These are phyloP conservation scores for Syngnathus scovelli DNA, from an alignment of 2,113 vertebrate species.

Conservation along the genomic window DNA sequence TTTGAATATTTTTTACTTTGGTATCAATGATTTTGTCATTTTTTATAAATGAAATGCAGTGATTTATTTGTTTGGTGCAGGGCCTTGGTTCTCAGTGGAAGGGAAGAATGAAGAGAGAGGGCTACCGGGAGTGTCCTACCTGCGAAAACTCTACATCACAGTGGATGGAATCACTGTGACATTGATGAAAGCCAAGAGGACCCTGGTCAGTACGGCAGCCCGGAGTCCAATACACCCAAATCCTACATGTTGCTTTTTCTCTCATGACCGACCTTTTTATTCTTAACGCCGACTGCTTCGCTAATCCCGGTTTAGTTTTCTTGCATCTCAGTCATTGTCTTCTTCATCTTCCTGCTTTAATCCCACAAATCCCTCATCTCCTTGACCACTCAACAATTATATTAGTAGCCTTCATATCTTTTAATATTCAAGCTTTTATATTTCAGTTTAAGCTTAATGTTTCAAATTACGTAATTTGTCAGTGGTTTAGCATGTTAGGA, in stretches of 20 bases:
- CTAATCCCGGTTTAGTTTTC: background rate
- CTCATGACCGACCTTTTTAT: background rate
- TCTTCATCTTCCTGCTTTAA: background rate
- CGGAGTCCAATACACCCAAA: background rate
- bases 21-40: too few relatives aligned
- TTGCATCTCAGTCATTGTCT: background rate
- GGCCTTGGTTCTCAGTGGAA: conserved; percentile 75
- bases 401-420: background rate
- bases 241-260: background rate
- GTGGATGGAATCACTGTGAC: conserved; percentile 67
- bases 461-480: too few relatives aligned
- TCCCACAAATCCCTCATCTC: background rate
- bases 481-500: too few relatives aligned
- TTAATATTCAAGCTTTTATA: background rate
- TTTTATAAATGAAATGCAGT: too few relatives aligned
- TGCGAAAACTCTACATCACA: conserved; percentile 69
- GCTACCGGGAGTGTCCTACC: conserved; percentile 61
- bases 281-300: background rate
- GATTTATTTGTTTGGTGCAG: conserved; percentile 31
- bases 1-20: background rate
- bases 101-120: conserved; percentile 75
- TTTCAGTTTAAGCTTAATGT: too few relatives aligned
- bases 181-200: conserved; percentile 67
- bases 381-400: background rate
- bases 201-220: conserved; percentile 62